phyloP scores from a whole-genome alignment of 2,113 vertebrate genomes.

The Scomber japonicus region DNA sequence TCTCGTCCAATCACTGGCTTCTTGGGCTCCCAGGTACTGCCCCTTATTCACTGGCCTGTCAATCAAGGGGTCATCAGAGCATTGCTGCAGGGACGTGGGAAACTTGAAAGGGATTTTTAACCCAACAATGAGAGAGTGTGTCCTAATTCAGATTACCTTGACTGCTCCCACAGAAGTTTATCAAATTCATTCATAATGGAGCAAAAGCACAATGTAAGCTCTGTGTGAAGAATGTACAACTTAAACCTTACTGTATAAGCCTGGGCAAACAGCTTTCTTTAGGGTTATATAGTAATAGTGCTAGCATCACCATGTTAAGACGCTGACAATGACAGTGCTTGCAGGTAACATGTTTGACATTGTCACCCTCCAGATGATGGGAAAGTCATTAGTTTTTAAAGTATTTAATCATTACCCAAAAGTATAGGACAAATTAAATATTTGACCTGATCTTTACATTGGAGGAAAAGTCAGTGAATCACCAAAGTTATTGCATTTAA shows the following conservation, averaged over 20 bases:
- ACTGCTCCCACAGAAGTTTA: conserved; percentile 17
- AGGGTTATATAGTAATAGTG: too few relatives aligned
- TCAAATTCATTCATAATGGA: conserved; percentile 11
- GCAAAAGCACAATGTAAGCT: conserved; percentile 1
- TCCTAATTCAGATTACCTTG: conserved; percentile 25
- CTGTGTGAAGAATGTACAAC: neutral
- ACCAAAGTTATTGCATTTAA: too few relatives aligned
- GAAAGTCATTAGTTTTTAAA: too few relatives aligned
- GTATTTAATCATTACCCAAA: too few relatives aligned
- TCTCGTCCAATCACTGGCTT: conserved; percentile 56
- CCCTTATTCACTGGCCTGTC: conserved; percentile 60
- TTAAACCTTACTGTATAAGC: neutral
- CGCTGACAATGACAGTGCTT: too few relatives aligned
- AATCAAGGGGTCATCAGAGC: conserved; percentile 60
- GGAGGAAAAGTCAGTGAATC: too few relatives aligned
- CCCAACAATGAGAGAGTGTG: conserved; percentile 10
- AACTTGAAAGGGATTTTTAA: conserved; percentile 55
- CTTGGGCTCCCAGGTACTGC: conserved; percentile 56
- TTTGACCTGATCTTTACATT: too few relatives aligned
- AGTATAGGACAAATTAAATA: too few relatives aligned
- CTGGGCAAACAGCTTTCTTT: too few relatives aligned
- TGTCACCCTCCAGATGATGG: too few relatives aligned
- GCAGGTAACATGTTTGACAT: too few relatives aligned
- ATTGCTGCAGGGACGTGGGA: conserved; percentile 45
- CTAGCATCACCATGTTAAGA: too few relatives aligned